phyloP scores from a whole-genome alignment of 2,888 invertebrate species.

The Drosophila ezoana region DNA sequence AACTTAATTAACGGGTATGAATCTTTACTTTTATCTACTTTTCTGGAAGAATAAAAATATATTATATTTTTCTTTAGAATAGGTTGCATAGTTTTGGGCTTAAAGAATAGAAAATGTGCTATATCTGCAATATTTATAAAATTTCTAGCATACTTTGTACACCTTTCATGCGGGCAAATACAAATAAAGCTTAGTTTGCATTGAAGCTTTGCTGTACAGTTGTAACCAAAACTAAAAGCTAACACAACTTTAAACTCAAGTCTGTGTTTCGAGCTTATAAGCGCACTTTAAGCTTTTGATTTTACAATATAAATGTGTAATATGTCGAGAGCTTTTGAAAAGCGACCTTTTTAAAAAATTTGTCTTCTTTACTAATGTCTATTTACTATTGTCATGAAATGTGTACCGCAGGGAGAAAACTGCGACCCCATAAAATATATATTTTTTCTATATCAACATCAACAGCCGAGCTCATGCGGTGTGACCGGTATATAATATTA shows the following conservation, averaged over 20 bases:
- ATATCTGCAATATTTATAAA: background rate
- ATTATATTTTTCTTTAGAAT: background rate
- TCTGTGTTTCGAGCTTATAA: background rate
- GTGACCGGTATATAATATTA: too few relatives aligned
- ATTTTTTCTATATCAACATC: too few relatives aligned
- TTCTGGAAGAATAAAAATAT: too few relatives aligned
- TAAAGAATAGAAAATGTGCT: background rate
- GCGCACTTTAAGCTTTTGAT: background rate
- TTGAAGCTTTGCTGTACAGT: background rate
- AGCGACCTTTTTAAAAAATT: too few relatives aligned
- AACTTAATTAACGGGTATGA: too few relatives aligned
- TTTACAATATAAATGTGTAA: background rate
- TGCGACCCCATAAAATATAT: too few relatives aligned
- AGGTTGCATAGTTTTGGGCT: conserved; percentile 42
- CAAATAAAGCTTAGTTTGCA: conserved; percentile 2
- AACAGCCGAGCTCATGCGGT: too few relatives aligned
- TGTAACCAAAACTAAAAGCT: conserved; percentile 1
- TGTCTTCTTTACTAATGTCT: too few relatives aligned
- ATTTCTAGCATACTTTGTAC: conserved; percentile 40
- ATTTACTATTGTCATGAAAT: too few relatives aligned
- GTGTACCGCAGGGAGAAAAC: too few relatives aligned
- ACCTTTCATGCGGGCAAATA: background rate
- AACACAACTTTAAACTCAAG: fast-evolving
- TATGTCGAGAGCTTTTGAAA: background rate
- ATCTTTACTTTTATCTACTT: too few relatives aligned